These are phyloP conservation scores for Holothuria leucospilota DNA, from an alignment of 53 echinoderm and acorn worm genomes.

Conservation along the genomic window DNA sequence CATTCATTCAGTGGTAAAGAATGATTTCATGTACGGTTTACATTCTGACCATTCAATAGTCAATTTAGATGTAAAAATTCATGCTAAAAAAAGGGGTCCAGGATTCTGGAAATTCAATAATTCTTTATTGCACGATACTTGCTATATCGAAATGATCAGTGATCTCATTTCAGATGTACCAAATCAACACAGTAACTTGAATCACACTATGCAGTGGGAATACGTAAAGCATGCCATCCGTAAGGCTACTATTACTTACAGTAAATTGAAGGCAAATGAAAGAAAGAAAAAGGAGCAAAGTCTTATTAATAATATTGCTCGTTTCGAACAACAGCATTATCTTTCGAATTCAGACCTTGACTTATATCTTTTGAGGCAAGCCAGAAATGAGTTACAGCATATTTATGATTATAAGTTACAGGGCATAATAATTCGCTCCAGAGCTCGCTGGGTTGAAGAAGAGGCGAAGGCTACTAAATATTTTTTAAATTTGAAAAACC, in stretches of 20 bases:
- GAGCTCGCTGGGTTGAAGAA: constrained; percentile 26
- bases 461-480: constrained; percentile 8
- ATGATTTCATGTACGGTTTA: background rate
- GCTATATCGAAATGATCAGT: background rate
- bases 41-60: constrained; percentile 44
- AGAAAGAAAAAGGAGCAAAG: background rate
- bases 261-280: constrained; percentile 40
- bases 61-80: background rate
- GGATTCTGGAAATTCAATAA: constrained; percentile 55
- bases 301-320: background rate
- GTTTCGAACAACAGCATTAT: no score
- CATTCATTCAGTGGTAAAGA: no score
- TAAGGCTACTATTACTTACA: background rate
- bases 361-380: background rate
- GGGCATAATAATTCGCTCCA: constrained; percentile 32
- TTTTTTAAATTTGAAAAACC: constrained; percentile 34
- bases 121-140: constrained; percentile 8
- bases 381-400: constrained; percentile 17
- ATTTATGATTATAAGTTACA: constrained; percentile 14
- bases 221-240: constrained; percentile 18
- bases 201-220: background rate
- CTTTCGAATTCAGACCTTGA: background rate
- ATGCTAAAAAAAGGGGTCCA: constrained; percentile 1
- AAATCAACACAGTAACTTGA: background rate
- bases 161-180: background rate